Conservation (phyloP, 1,140 invertebrate genomes). For the Drosophila novamexicana region DNA sequence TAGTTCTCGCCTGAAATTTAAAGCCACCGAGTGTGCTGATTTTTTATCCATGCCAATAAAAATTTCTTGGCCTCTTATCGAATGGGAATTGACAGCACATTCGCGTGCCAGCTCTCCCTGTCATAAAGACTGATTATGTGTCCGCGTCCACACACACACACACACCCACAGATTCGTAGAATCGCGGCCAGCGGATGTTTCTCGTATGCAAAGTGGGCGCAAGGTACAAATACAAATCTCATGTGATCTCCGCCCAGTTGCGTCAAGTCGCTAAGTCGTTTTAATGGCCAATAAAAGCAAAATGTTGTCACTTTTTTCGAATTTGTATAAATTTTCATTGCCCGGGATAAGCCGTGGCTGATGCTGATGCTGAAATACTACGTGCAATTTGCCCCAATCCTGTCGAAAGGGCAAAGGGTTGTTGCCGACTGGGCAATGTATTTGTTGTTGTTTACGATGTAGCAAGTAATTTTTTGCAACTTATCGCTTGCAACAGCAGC, state of each 20-base stretch:
- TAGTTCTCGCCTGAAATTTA: too few relatives aligned
- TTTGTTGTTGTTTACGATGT: conserved; percentile 79
- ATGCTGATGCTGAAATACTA: conserved; percentile 81
- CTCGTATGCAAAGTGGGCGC: conserved; percentile 53
- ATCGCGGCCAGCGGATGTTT: conserved; percentile 8
- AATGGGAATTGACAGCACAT: conserved; percentile 36
- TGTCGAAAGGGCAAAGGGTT: conserved; percentile 56
- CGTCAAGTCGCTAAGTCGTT: conserved; percentile 83
- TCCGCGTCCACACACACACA: not conserved
- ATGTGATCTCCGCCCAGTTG: conserved; percentile 53
- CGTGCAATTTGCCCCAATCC: conserved; percentile 64
- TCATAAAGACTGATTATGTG: conserved; percentile 41
- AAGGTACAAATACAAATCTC: conserved; percentile 67
- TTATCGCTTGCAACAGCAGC: conserved; percentile 69
- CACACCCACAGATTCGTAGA: conserved; percentile 10
- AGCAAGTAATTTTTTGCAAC: conserved; percentile 77
- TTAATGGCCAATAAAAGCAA: conserved; percentile 85
- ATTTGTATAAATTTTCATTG: conserved; percentile 84
- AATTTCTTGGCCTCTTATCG: conserved; percentile 26
- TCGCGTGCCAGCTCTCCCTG: not conserved
- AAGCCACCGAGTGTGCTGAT: too few relatives aligned
- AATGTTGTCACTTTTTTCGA: conserved; percentile 84
- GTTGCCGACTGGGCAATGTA: conserved; percentile 22
- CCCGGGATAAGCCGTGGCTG: conserved; percentile 76
- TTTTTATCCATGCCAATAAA: not conserved